phyloP scores from a whole-genome alignment of 2,113 vertebrate species.

The Thunnus maccoyii region DNA sequence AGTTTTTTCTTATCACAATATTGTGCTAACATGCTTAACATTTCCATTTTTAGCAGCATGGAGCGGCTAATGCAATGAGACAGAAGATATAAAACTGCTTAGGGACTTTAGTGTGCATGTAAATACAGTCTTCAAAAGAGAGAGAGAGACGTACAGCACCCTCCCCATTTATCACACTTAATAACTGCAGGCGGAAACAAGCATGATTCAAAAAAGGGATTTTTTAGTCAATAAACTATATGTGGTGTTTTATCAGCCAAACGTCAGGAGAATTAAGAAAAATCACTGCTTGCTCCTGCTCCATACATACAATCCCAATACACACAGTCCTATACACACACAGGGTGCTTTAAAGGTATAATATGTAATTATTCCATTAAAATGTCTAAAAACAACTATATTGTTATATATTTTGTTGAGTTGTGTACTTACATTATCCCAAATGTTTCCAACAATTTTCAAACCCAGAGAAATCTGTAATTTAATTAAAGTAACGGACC shows the following conservation, averaged over 20 bases:
- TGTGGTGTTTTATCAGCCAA: conserved; percentile 36
- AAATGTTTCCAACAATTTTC: no score
- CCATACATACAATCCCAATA: conserved; percentile 15
- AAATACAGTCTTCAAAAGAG: not conserved
- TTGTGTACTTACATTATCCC: no score
- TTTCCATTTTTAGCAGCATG: conserved; percentile 22
- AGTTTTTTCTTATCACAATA: conserved; percentile 9
- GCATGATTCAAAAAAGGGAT: not conserved
- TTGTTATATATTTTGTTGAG: no score
- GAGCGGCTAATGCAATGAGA: conserved; percentile 2
- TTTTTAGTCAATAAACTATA: conserved; percentile 50
- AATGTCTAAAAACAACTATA: no score
- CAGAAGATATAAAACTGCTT: conserved; percentile 15
- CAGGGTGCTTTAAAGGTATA: not conserved
- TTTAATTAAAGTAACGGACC: no score
- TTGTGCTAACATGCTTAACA: conserved; percentile 30
- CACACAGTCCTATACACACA: conserved; percentile 12
- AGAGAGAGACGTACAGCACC: not conserved
- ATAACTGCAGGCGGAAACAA: conserved; percentile 40
- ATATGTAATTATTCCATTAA: no score
- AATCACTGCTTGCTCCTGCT: conserved; percentile 20
- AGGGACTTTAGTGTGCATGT: not conserved
- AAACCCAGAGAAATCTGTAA: no score
- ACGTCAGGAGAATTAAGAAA: conserved; percentile 39
- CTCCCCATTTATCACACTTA: conserved; percentile 34